Evolutionary conservation across 2,888 invertebrate species (phyloP).

Genomic region (Chloroclysta siterata): DNA sequence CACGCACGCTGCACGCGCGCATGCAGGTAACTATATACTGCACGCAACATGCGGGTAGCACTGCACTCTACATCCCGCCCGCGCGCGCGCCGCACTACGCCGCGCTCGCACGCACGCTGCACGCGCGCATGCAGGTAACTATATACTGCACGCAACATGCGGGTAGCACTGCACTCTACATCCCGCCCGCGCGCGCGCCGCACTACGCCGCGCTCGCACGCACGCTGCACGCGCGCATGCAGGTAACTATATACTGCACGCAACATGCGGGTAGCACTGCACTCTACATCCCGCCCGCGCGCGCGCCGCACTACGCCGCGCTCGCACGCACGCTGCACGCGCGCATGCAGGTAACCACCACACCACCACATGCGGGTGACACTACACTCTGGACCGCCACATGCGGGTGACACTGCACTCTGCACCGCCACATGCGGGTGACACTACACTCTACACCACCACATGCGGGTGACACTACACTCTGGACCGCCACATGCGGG

Average conservation of each 20-base stretch:
- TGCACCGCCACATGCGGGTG: too few species aligned
- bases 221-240: constrained; percentile 59
- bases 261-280: constrained; percentile 35
- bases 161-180: constrained; percentile 60
- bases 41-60: constrained; percentile 21
- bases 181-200: constrained; percentile 53
- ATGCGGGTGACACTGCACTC: too few species aligned
- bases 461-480: too few species aligned
- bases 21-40: constrained; percentile 48
- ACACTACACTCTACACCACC: too few species aligned
- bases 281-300: constrained; percentile 68
- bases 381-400: not conserved
- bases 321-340: constrained; percentile 52
- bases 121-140: constrained; percentile 52
- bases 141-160: not conserved
- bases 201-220: constrained; percentile 58
- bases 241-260: constrained; percentile 6
- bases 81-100: constrained; percentile 51
- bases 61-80: constrained; percentile 68
- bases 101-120: constrained; percentile 55
- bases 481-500: too few species aligned
- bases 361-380: not conserved
- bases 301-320: constrained; percentile 49
- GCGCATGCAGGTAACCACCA: too few species aligned
- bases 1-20: constrained; percentile 52